Percentiles rank a stretch among this genome's conserved stretches.
phyloP scores from a whole-genome alignment of 2,888 invertebrate genomes.

The Spicauda simplicius region DNA sequence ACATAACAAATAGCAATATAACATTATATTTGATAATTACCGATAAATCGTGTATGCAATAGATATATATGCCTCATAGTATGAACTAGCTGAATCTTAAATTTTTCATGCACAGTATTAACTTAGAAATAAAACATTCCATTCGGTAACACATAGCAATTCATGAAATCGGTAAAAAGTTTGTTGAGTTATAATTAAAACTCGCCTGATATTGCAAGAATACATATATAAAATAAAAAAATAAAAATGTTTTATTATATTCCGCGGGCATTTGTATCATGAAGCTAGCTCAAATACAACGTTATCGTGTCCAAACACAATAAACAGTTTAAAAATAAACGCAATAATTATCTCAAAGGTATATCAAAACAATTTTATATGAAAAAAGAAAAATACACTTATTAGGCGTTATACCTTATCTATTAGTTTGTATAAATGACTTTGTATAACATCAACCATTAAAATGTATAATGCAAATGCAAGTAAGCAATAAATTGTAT shows the following conservation, averaged over 20 bases:
- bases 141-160: no score
- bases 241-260: no score
- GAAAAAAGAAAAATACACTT: neutral
- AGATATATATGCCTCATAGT: neutral
- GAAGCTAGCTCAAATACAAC: no score
- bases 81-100: no score
- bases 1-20: neutral
- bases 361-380: neutral
- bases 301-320: neutral
- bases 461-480: slow-evolving; percentile 25
- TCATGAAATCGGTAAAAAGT: no score
- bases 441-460: slow-evolving; percentile 17
- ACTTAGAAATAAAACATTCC: no score
- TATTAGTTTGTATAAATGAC: slow-evolving; percentile 13
- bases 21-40: neutral
- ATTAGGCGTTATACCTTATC: slow-evolving; percentile 1
- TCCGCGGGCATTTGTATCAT: no score
- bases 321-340: no score
- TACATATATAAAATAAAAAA: no score
- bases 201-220: no score
- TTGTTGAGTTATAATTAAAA: no score
- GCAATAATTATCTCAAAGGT: neutral
- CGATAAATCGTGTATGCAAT: neutral
- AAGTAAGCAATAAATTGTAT: slow-evolving; percentile 20
- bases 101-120: no score